Evolutionary conservation across 2,888 invertebrate species (phyloP).

Genomic region (Drosophila aldrichi): DNA sequence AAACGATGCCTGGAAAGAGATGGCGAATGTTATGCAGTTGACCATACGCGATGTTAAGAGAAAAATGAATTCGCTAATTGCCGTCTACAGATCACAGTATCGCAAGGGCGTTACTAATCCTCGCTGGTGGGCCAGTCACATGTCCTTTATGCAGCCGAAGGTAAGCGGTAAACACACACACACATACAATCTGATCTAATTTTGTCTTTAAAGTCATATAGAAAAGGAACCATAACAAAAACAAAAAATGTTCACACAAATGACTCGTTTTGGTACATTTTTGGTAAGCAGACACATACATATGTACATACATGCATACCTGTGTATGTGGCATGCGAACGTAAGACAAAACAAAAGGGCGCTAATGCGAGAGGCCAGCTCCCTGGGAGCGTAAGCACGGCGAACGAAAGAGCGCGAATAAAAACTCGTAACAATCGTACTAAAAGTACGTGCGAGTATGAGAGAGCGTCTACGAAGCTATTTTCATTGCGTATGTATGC

Average conservation of each 20-base stretch:
- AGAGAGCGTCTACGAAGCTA: background rate
- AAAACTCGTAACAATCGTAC: background rate
- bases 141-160: slow-evolving; percentile 21
- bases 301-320: background rate
- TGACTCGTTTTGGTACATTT: background rate
- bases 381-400: background rate
- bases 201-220: too few species aligned
- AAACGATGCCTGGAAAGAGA: slow-evolving; percentile 16
- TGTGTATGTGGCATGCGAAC: background rate
- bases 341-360: background rate
- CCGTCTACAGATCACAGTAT: slow-evolving; percentile 22
- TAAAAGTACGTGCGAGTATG: background rate
- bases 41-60: slow-evolving; percentile 8
- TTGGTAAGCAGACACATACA: background rate
- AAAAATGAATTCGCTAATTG: slow-evolving; percentile 26
- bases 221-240: background rate
- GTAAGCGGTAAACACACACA: background rate
- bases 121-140: slow-evolving; percentile 29
- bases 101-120: slow-evolving; percentile 20
- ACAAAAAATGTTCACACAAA: background rate
- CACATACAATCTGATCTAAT: background rate
- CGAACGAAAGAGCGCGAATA: background rate
- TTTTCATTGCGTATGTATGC: background rate
- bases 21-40: slow-evolving; percentile 14
- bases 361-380: background rate